Conservation (phyloP, 2,888 invertebrate genomes). For the Hirtodrosophila confusa region DNA sequence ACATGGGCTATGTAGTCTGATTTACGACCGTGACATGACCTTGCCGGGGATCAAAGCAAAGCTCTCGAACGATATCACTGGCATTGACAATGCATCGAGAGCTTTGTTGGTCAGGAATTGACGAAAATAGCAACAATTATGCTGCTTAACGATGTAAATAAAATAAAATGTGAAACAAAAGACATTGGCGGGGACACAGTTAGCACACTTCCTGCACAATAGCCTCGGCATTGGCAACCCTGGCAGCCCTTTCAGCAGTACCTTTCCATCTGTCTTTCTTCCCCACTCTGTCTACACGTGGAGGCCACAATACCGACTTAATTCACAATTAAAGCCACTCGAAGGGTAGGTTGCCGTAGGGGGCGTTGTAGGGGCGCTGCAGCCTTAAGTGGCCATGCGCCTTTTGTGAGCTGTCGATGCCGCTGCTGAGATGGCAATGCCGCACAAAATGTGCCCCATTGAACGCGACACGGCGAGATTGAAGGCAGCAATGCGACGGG, state of each 20-base stretch:
- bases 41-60: conserved; percentile 69
- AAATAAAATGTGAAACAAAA: conserved; percentile 61
- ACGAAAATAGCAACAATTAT: conserved; percentile 77
- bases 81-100: conserved; percentile 79
- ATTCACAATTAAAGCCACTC: conserved; percentile 83
- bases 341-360: conserved; percentile 30
- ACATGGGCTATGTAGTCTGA: conserved; percentile 19
- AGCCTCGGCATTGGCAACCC: conserved; percentile 72
- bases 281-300: conserved; percentile 49
- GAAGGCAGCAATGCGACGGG: conserved; percentile 29
- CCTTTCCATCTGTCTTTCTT: conserved; percentile 1
- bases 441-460: conserved; percentile 49
- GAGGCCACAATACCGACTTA: conserved; percentile 82
- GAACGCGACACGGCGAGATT: conserved; percentile 43
- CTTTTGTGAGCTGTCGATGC: conserved; percentile 58
- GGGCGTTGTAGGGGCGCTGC: conserved; percentile 3
- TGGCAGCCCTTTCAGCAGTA: conserved; percentile 32
- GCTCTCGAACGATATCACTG: conserved; percentile 65
- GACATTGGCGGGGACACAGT: conserved; percentile 52
- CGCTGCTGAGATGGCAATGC: conserved; percentile 28
- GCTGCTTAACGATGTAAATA: conserved; percentile 70
- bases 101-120: conserved; percentile 31
- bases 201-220: conserved; percentile 61
- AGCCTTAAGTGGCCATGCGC: conserved; percentile 73
- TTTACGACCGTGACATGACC: conserved; percentile 55